Percentiles rank a stretch among this genome's conserved stretches.
phyloP scores from a whole-genome alignment of 2,113 vertebrate species.

The Austrofundulus limnaeus region DNA sequence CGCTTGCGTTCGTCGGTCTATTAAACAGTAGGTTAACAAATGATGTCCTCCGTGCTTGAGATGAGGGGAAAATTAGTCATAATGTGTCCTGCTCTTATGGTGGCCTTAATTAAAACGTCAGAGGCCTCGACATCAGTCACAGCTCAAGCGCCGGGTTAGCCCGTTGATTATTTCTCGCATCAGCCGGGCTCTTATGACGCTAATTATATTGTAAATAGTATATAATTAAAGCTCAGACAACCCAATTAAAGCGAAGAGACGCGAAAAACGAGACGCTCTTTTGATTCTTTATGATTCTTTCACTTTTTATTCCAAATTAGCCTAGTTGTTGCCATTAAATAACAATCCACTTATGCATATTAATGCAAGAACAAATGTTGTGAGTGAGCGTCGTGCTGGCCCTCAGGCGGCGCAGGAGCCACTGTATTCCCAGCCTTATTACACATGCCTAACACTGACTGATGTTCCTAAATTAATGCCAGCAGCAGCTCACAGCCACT shows the following conservation, averaged over 20 bases:
- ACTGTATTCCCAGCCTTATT: slow-evolving; percentile 66
- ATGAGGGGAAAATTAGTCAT: slow-evolving; percentile 59
- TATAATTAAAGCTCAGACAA: slow-evolving; percentile 32
- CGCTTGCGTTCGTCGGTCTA: slow-evolving; percentile 35
- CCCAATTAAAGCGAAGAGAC: slow-evolving; percentile 9
- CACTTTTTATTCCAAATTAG: slow-evolving; percentile 26
- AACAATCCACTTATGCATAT: slow-evolving; percentile 50
- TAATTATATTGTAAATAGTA: slow-evolving; percentile 41
- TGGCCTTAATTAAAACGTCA: slow-evolving; percentile 68
- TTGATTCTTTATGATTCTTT: slow-evolving; percentile 14
- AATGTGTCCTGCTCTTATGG: slow-evolving; percentile 46
- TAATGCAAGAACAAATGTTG: slow-evolving; percentile 64
- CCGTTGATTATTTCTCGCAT: slow-evolving; percentile 42
- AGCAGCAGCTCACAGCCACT: slow-evolving; percentile 36
- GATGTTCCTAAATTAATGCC: slow-evolving; percentile 52
- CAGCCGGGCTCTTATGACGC: slow-evolving; percentile 20
- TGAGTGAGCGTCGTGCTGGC: slow-evolving; percentile 47
- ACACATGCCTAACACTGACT: slow-evolving; percentile 52
- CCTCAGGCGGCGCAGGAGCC: slow-evolving; percentile 31
- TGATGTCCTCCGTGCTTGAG: slow-evolving; percentile 48
- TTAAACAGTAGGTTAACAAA: slow-evolving; percentile 59
- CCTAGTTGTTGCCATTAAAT: slow-evolving; percentile 39
- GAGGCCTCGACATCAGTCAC: slow-evolving; percentile 47
- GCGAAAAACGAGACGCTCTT: background rate
- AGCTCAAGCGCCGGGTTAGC: slow-evolving; percentile 43